Base-by-base conservation (phyloP, 2,888 invertebrate genomes). In the Oscheius sp. region DNA sequence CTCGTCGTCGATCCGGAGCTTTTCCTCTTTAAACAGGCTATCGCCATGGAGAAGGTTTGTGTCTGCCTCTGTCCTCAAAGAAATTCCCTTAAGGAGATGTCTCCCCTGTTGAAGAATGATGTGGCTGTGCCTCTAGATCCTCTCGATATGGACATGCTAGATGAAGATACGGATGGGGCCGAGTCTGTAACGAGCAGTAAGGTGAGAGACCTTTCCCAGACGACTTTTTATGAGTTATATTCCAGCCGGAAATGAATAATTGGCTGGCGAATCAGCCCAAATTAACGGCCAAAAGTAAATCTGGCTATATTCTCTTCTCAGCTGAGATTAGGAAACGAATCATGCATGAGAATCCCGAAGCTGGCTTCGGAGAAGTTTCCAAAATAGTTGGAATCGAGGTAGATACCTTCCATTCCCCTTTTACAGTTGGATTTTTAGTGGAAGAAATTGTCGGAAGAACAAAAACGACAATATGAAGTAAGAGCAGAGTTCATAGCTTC, bases 251-350 rank as follows among this genome's bases (percentile, higher is more conserved):
- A 64, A 64, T 64, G 50, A 64, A 64, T 31, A 50, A 34, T 27
- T 84, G 85, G 84, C 74, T 84, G 23, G 78, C 82, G 10, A 48
- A 69, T 27, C 85, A 85, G 69, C 84, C 84, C 23, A 85, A 85
- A 65, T 69, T 84, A 53, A 70, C 83, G 34, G 76, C 83, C 42
- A 86, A 87, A 55, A 84, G 84, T 65, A 87, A 87, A 66, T 96
- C 96, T 71, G 97, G 97, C 8, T 98, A 98, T 89, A 97, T 98
- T 81, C 90, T 98, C 71, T 98, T 96, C 89, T 96, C 97, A 46
- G 93, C 96, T 86, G 97, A 98, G 89, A 92, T 95, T 55, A 91
- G 98, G 66, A 94, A 95, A 88, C 91, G 92, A 65, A 93, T 97
- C 76, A 92, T 94, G 75, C 92, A 93, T 81, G 94, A 92, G 87